Percentiles rank a stretch among this genome's conserved stretches.
These are phyloP conservation scores for Brachionus rubens DNA, from an alignment of 1,140 invertebrate genomes.

Conservation along the genomic window DNA sequence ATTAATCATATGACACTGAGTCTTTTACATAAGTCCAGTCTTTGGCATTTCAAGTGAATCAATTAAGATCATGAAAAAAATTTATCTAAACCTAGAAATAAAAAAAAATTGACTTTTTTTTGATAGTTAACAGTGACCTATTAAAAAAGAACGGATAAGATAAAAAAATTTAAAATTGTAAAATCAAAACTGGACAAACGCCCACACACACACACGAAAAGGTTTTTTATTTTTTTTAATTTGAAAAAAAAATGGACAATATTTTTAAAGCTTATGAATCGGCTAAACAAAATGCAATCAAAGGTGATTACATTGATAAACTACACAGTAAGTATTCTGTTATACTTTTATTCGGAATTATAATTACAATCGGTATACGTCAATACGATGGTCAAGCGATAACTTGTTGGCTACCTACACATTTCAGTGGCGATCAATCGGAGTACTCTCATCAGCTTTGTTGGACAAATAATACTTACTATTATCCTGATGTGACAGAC, in stretches of 20 bases:
- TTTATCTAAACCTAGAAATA: too few species aligned
- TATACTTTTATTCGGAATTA: not conserved
- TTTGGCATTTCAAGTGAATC: too few species aligned
- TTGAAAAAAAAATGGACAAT: not conserved
- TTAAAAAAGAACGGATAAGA: too few species aligned
- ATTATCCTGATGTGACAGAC: conserved; percentile 9
- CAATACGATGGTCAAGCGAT: conserved; percentile 31
- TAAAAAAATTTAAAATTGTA: too few species aligned
- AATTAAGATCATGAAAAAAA: too few species aligned
- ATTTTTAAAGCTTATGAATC: conserved; percentile 29
- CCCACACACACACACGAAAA: too few species aligned
- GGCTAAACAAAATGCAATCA: conserved; percentile 13
- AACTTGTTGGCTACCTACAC: conserved; percentile 45
- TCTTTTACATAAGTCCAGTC: too few species aligned
- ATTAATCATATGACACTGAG: too few species aligned
- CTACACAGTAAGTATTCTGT: conserved; percentile 36
- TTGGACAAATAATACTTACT: conserved; percentile 47
- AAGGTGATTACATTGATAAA: conserved; percentile 45
- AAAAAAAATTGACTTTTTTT: too few species aligned
- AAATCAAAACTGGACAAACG: too few species aligned
- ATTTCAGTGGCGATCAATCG: conserved; percentile 35
- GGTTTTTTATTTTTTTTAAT: not conserved
- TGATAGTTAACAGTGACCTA: too few species aligned
- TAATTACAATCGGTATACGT: not conserved
- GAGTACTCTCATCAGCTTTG: conserved; percentile 31